Base-by-base conservation (phyloP, 2,113 vertebrate genomes). In the Centropus bengalensis region DNA sequence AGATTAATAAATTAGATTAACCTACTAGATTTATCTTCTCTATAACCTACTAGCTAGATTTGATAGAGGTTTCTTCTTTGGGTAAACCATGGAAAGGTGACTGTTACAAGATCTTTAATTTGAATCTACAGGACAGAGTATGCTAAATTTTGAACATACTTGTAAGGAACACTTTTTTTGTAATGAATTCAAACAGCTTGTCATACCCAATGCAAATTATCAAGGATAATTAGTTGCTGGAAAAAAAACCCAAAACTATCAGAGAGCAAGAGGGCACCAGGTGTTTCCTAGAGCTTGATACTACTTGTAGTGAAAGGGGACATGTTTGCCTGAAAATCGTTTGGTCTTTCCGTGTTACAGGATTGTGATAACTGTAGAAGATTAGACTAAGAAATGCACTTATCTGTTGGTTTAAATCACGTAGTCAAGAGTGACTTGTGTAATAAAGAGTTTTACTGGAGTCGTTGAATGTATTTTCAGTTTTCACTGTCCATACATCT, bases 1-100 rank as follows among this genome's bases (percentile, higher is more conserved):
- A 89, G 60, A 68, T 94, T 91, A 78, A 87, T 78, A 88, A 70
- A 83, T 88, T 85, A 83, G 38, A 91, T 91, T 82, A 86, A 62
- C 12, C 12, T 64, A 16, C 24, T 91, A 66, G 22, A 74, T 86
- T 91, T 86, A 32, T 93, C 88, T 95, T 63, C 38, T 89, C 36
- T 94, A 5, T 88, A 75, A 78, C 17, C 10, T 74, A 24, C 38
- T 78, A 76, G 38, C 30, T 88, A 26, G 33, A 75, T 93, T 44
- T 68, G 52, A 58, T 68, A 78, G 45, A 80, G 45, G n/a, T 80
- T 59, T 77, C 59, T 85, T 79, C 9, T 63, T 91, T 69, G 60
- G 14, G 15, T 71, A 68, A 84, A 27, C n/a, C 47, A 21, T 62
- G n/a, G 23, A 45, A 10, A 8, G 8, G 26, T 67, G 93, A 75